Conservation (phyloP, 2,113 vertebrate species). For the Callipepla californica region DNA sequence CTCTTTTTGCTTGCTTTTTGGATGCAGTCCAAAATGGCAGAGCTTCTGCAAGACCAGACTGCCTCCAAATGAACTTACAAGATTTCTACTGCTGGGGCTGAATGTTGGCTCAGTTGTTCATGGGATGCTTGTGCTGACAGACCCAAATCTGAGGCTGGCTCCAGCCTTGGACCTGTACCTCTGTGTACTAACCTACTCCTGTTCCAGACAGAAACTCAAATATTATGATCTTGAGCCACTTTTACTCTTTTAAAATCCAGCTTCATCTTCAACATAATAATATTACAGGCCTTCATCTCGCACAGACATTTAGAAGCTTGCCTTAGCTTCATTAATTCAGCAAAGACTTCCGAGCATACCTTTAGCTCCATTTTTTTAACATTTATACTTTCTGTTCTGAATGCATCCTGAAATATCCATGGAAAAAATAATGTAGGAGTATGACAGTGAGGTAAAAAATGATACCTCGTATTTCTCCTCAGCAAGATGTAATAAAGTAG, state of each 20-base stretch:
- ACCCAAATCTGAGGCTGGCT: background rate
- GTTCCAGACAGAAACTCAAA: background rate
- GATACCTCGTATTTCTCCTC: background rate
- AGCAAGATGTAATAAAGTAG: background rate
- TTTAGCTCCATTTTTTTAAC: background rate
- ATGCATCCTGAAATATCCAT: background rate
- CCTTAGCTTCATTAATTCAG: background rate
- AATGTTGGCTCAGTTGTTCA: background rate
- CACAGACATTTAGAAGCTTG: background rate
- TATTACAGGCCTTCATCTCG: background rate
- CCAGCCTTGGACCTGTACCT: background rate
- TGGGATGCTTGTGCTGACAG: background rate
- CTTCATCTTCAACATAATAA: background rate
- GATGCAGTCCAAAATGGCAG: constrained; percentile 25
- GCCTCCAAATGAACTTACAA: background rate
- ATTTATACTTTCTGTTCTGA: background rate
- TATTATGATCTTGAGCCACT: background rate
- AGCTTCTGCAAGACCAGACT: constrained; percentile 19
- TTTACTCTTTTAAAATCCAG: background rate
- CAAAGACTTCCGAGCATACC: background rate
- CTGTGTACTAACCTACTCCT: background rate
- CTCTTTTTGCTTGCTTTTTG: constrained; percentile 20
- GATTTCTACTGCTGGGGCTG: background rate
- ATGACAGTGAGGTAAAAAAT: background rate
- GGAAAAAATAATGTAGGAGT: background rate